A percentile compares a stretch with the other conserved stretches of the same genome.
Conservation (phyloP, 2,888 invertebrate genomes). For the Yponomeuta plumbellus region DNA sequence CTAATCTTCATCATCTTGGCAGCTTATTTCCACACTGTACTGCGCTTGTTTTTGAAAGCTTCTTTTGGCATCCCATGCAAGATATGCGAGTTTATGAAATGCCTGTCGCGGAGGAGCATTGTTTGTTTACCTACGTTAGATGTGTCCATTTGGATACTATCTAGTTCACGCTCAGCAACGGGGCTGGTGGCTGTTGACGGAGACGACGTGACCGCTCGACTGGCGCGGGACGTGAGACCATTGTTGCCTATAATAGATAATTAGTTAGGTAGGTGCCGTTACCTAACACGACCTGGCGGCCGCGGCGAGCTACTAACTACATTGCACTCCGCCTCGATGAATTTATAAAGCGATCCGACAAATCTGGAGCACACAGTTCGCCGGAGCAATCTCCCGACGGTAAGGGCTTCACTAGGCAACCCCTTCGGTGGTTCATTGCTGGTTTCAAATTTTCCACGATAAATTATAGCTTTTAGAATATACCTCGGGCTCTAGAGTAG, state of each 20-base stretch:
- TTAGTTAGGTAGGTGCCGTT: constrained; percentile 69
- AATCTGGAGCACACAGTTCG: constrained; percentile 39
- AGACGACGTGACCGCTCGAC: constrained; percentile 13
- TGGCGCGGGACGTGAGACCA: constrained; percentile 52
- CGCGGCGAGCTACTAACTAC: constrained; percentile 39
- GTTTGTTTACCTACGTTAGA: constrained; percentile 3
- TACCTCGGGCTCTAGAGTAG: too few species aligned
- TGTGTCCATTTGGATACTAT: background rate
- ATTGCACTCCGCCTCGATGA: constrained; percentile 33
- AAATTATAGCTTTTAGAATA: background rate
- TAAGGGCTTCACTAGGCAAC: background rate
- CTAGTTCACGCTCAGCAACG: background rate
- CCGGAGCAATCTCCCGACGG: constrained; percentile 4
- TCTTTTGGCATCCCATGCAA: background rate
- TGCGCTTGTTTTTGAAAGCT: background rate
- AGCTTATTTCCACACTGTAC: background rate
- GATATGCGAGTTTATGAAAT: background rate
- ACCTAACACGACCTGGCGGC: constrained; percentile 58
- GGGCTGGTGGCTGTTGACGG: background rate
- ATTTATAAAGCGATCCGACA: constrained; percentile 29
- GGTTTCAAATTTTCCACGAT: background rate
- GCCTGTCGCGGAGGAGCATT: background rate
- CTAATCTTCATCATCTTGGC: background rate
- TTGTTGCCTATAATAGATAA: constrained; percentile 71
- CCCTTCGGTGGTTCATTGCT: constrained; percentile 6